Conservation (phyloP, 2,888 invertebrate genomes). For the Tanytarsus gracilentus region DNA sequence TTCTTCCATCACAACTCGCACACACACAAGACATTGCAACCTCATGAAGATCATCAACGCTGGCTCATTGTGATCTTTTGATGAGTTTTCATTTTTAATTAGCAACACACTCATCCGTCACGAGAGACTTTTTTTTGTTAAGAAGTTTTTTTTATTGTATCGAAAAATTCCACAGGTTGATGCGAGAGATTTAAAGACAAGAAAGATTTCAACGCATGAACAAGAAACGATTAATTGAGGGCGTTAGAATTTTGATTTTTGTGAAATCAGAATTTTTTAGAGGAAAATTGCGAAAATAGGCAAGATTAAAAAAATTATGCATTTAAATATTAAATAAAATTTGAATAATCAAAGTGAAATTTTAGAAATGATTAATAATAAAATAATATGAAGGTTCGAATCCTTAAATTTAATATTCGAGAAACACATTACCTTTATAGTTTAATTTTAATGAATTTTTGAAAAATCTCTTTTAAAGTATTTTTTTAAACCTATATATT, state of each 20-base stretch:
- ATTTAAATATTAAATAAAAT: no score
- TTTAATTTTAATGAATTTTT: neutral
- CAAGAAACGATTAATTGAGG: neutral
- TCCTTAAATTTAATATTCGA: neutral
- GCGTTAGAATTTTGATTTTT: neutral
- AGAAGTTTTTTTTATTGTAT: slow-evolving; percentile 7
- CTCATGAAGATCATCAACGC: neutral
- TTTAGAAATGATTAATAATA: no score
- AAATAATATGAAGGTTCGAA: no score
- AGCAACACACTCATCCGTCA: neutral
- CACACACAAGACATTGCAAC: neutral
- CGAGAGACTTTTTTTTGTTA: neutral
- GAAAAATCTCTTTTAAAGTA: no score
- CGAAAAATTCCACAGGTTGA: slow-evolving; percentile 24
- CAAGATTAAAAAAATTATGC: no score
- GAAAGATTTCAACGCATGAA: slow-evolving; percentile 25
- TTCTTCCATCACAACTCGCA: neutral
- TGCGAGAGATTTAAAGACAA: neutral
- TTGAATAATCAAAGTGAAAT: no score
- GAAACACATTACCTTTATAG: neutral
- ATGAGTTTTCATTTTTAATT: slow-evolving; percentile 22
- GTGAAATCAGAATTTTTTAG: neutral
- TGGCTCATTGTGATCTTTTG: neutral
- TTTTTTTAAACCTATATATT: no score
- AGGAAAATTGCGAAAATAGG: no score